Percentiles rank a stretch among this genome's conserved stretches.
These are phyloP conservation scores for Atherinomorus stipes DNA, from an alignment of 2,113 vertebrate species.

Conservation along the genomic window DNA sequence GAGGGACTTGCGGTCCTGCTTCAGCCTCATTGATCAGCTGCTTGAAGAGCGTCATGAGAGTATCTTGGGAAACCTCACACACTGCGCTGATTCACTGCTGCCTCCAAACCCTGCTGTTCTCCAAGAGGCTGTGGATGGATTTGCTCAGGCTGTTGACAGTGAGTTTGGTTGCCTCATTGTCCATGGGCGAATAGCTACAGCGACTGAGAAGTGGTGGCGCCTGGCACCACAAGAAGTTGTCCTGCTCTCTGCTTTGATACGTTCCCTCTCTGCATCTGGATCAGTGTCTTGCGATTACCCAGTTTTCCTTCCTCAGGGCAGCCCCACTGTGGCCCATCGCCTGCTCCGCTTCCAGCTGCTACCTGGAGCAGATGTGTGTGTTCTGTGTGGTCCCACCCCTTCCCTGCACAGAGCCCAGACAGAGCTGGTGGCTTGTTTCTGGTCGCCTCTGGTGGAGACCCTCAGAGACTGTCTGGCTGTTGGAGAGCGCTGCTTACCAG, in stretches of 20 bases:
- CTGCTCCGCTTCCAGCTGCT: slow-evolving; percentile 90
- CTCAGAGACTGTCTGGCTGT: slow-evolving; percentile 83
- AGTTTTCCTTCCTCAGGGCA: slow-evolving; percentile 91
- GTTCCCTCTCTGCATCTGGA: slow-evolving; percentile 78
- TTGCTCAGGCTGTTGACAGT: slow-evolving; percentile 83
- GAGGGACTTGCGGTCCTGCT: slow-evolving; percentile 89
- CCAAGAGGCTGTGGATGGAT: slow-evolving; percentile 86
- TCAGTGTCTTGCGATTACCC: slow-evolving; percentile 88
- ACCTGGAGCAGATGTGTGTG: slow-evolving; percentile 85
- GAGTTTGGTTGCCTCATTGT: slow-evolving; percentile 87
- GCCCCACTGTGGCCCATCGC: slow-evolving; percentile 90
- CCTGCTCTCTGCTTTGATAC: slow-evolving; percentile 85
- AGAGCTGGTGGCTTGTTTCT: slow-evolving; percentile 85
- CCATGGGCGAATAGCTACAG: slow-evolving; percentile 81
- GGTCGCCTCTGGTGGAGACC: slow-evolving; percentile 86
- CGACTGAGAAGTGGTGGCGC: slow-evolving; percentile 92
- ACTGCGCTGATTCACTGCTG: slow-evolving; percentile 88
- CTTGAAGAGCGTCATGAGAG: slow-evolving; percentile 80
- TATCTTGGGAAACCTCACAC: slow-evolving; percentile 87
- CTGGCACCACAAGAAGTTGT: slow-evolving; percentile 87
- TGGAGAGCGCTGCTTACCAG: slow-evolving; percentile 78
- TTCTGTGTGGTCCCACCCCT: slow-evolving; percentile 90
- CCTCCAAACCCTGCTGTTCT: slow-evolving; percentile 78
- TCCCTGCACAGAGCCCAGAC: slow-evolving; percentile 83
- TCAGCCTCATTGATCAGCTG: slow-evolving; percentile 88